phyloP scores from a whole-genome alignment of 1,140 invertebrate genomes.

The Diabrotica virgifera region DNA sequence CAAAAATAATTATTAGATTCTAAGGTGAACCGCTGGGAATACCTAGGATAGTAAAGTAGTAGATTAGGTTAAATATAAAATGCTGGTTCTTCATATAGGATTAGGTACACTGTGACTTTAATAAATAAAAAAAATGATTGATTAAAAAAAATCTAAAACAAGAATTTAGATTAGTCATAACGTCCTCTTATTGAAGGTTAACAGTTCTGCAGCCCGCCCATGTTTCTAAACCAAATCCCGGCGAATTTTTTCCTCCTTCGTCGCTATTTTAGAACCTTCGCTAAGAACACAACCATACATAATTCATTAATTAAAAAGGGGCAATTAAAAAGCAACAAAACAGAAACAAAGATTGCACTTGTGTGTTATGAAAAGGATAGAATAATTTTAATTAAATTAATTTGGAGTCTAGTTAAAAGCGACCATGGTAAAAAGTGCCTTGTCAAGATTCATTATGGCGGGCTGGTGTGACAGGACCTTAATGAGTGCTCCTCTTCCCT shows the following conservation, averaged over 20 bases:
- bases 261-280: not conserved
- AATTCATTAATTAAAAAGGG: constrained; percentile 24
- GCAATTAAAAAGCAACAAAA: constrained; percentile 25
- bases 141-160: no score
- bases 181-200: no score
- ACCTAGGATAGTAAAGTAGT: no score
- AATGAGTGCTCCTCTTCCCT: constrained; percentile 46
- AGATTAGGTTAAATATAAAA: no score
- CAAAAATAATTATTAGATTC: no score
- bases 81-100: no score
- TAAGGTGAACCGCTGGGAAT: no score
- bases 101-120: no score
- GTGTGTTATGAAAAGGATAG: constrained; percentile 26
- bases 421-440: constrained; percentile 45
- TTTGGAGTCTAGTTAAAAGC: constrained; percentile 46
- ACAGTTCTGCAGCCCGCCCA: no score
- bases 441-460: constrained; percentile 48
- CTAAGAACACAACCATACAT: constrained; percentile 20
- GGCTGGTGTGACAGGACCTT: constrained; percentile 45
- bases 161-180: no score
- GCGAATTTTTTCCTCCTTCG: constrained; percentile 3
- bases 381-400: constrained; percentile 47
- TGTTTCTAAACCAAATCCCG: no score
- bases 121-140: no score
- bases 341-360: constrained; percentile 20